A percentile compares a stretch with the other conserved stretches of the same genome.
Conservation (phyloP, 37 sponge, comb jelly and placozoan species). For the Beroe ovata region DNA sequence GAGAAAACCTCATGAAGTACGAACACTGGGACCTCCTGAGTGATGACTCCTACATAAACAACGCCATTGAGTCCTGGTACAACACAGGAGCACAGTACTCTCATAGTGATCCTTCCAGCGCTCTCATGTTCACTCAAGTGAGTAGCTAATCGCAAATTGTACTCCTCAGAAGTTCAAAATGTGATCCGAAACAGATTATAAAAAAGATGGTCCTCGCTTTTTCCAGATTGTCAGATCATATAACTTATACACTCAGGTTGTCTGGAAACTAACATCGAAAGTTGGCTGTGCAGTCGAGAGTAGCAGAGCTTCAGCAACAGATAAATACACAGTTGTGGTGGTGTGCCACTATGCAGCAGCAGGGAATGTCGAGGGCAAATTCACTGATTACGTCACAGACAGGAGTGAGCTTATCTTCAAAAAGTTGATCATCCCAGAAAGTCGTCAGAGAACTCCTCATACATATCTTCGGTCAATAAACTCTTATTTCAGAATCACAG, state of each 20-base stretch:
- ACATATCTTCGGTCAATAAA: no score
- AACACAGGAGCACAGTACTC: neutral
- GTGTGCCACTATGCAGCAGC: constrained; percentile 59
- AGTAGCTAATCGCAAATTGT: no score
- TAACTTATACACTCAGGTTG: constrained; percentile 8
- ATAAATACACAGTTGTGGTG: neutral
- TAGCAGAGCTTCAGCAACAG: neutral
- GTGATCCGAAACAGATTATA: no score
- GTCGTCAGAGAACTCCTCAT: no score
- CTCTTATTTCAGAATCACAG: neutral
- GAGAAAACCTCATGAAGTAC: constrained; percentile 57
- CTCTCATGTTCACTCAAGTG: constrained; percentile 38
- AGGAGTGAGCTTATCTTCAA: no score
- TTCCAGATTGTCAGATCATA: no score
- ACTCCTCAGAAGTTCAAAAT: no score
- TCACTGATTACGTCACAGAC: neutral
- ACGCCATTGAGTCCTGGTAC: constrained; percentile 29
- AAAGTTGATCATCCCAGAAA: no score
- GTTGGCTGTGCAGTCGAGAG: constrained; percentile 17
- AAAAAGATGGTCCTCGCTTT: no score
- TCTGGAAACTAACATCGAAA: constrained; percentile 2
- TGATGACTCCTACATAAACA: constrained; percentile 15
- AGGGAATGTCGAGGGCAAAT: constrained; percentile 48
- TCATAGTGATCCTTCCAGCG: neutral
- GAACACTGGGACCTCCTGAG: constrained; percentile 51